Evolutionary conservation across 1,140 invertebrate genomes (phyloP).

Genomic region (Bilobella aurantiaca): DNA sequence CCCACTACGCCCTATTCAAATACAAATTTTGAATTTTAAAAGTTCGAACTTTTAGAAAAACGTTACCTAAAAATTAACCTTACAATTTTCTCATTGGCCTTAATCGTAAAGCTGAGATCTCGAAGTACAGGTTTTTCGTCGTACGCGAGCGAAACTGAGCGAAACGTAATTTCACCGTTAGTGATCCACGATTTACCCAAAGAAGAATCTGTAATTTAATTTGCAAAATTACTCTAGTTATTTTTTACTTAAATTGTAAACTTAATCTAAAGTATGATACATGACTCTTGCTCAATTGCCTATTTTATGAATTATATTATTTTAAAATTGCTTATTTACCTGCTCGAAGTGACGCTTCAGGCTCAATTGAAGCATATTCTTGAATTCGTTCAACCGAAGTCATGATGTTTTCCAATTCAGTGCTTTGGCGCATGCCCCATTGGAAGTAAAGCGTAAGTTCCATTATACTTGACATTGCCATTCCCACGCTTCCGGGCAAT

Average conservation of each 20-base stretch:
- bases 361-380: slow-evolving; percentile 56
- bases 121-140: not conserved
- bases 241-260: too few species aligned
- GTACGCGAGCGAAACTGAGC: not conserved
- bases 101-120: not conserved
- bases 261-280: too few species aligned
- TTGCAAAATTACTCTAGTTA: too few species aligned
- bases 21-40: not conserved
- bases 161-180: not conserved
- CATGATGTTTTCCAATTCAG: slow-evolving; percentile 73
- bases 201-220: not conserved
- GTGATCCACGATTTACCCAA: slow-evolving; percentile 5
- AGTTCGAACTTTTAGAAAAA: not conserved
- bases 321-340: too few species aligned
- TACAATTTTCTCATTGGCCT: slow-evolving; percentile 4
- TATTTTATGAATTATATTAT: too few species aligned
- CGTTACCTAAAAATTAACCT: not conserved
- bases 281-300: too few species aligned
- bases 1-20: slow-evolving; percentile 53
- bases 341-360: slow-evolving; percentile 42
- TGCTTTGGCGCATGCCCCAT: slow-evolving; percentile 64
- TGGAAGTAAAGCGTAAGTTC: slow-evolving; percentile 46
- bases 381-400: slow-evolving; percentile 66
- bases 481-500: slow-evolving; percentile 21
- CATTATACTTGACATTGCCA: slow-evolving; percentile 29